Evolutionary conservation across 2,113 vertebrate species (phyloP).

Genomic region (Cheilinus undulatus): DNA sequence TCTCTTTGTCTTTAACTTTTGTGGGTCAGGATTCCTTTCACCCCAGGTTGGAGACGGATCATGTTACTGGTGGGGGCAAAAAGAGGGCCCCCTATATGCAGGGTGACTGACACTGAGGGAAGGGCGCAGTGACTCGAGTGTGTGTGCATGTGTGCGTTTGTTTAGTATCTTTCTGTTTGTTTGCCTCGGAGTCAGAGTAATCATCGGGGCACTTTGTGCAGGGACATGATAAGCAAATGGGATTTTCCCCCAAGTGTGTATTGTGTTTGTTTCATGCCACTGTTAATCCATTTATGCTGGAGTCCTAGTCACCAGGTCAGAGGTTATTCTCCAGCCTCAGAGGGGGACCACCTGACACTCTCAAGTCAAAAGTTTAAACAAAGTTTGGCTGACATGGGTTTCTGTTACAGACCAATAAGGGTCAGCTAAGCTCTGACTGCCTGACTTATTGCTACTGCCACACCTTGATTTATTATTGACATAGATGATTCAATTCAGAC

Average conservation of each 20-base stretch:
- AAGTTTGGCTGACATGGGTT: slow-evolving; percentile 50
- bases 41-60: slow-evolving; percentile 54
- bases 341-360: slow-evolving; percentile 57
- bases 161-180: slow-evolving; percentile 14
- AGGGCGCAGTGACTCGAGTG: slow-evolving; percentile 7
- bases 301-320: slow-evolving; percentile 22
- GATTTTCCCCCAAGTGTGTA: slow-evolving; percentile 37
- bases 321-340: slow-evolving; percentile 28
- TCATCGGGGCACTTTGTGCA: slow-evolving; percentile 37
- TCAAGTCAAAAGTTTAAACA: slow-evolving; percentile 71
- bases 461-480: too few species aligned
- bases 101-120: slow-evolving; percentile 48
- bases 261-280: slow-evolving; percentile 14
- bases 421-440: not conserved
- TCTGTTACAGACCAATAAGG: slow-evolving; percentile 7
- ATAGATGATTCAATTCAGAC: too few species aligned
- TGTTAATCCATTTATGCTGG: slow-evolving; percentile 42
- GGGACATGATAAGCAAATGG: slow-evolving; percentile 28
- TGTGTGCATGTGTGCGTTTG: slow-evolving; percentile 2
- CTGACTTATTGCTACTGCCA: not conserved
- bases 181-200: slow-evolving; percentile 29
- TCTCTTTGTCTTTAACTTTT: slow-evolving; percentile 47
- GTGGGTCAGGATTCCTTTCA: slow-evolving; percentile 49
- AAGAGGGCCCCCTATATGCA: slow-evolving; percentile 49
- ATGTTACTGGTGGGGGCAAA: slow-evolving; percentile 62